Conservation (phyloP, 2,113 vertebrate species). For the Phrynocephalus versicolor region DNA sequence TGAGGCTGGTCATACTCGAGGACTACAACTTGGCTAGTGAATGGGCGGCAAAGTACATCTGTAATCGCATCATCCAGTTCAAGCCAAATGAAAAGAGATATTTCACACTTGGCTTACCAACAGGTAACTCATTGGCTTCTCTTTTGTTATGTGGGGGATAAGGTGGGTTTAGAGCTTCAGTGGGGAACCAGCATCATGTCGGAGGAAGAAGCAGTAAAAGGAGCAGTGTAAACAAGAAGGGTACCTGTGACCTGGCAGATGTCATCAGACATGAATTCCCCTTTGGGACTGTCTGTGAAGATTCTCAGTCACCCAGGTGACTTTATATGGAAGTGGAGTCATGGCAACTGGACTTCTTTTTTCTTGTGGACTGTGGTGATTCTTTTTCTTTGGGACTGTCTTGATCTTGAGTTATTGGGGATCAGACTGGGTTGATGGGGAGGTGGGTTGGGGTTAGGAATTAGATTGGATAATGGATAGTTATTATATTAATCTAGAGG, state of each 20-base stretch:
- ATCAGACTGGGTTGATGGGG: no score
- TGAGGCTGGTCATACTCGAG: conserved; percentile 96
- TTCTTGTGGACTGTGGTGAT: no score
- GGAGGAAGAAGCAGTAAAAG: neutral
- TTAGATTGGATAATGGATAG: no score
- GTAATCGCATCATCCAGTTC: conserved; percentile 92
- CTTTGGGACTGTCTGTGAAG: no score
- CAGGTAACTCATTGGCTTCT: conserved; percentile 78
- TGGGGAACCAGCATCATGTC: neutral
- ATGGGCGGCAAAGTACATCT: conserved; percentile 98
- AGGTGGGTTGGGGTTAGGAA: no score
- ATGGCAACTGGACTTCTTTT: no score
- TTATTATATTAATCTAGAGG: neutral
- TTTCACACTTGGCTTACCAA: conserved; percentile 93
- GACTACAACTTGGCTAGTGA: conserved; percentile 93
- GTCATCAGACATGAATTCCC: neutral
- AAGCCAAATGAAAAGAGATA: conserved; percentile 84
- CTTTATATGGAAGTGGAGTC: no score
- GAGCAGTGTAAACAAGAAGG: neutral
- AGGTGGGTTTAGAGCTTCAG: neutral
- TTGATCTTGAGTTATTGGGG: no score
- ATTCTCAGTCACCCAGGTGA: no score
- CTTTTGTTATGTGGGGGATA: neutral
- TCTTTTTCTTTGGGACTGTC: no score
- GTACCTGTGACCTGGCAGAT: neutral